Base-by-base conservation (phyloP, 2,797 vertebrate genomes). In the Morus bassanus region DNA sequence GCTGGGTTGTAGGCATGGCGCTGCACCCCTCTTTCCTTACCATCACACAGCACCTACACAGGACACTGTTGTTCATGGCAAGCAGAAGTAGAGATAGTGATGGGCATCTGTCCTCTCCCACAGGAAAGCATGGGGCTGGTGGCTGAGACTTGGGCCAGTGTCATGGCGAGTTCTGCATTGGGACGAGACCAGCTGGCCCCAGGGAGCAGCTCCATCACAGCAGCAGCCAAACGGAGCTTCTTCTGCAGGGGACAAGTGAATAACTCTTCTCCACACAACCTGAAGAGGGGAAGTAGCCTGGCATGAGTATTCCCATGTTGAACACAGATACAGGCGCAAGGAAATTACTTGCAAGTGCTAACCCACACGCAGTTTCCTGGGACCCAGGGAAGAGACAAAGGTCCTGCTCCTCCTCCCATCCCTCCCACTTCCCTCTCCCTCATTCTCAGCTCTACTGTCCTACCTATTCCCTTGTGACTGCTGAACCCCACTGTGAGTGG, bases 101-200 rank as follows among this genome's bases (percentile, higher is more conserved):
- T 22, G 48, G 84, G 18, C 30, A 68, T 45, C 79, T 90, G n/a
- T 70, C 39, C 43, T 81, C 27, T 88, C 37, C 54, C 43, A 4
- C 21, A 19, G 77, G 50, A 91, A 88, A 46, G 10, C 48, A 25
- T 1, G 6, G 24, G 11, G 35, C n/a, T 41, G 37, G 5, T 57
- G 59, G 31, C 43, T 50, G 48, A 90, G 73, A 23, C 43, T 30
- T 69, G 54, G 31, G 8, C 24, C 22, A 39, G 10, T 33, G 43
- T 65, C 64, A 57, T 4, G 25, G 39, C 0, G 1, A 90, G 73
- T 41, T 33, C 61, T 33, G 60, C 1, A 0, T 0, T 72, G 61
- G 65, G 76, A 86, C 0, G 3, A 84, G 69, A 75, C 33, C 85
- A 80, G 46, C 17, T 84, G 53, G 73, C 15, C 18, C 19, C 53